A percentile compares a stretch with the other conserved stretches of the same genome.
phyloP scores from a whole-genome alignment of 2,113 vertebrate species.

The Motacilla tschutschensis region DNA sequence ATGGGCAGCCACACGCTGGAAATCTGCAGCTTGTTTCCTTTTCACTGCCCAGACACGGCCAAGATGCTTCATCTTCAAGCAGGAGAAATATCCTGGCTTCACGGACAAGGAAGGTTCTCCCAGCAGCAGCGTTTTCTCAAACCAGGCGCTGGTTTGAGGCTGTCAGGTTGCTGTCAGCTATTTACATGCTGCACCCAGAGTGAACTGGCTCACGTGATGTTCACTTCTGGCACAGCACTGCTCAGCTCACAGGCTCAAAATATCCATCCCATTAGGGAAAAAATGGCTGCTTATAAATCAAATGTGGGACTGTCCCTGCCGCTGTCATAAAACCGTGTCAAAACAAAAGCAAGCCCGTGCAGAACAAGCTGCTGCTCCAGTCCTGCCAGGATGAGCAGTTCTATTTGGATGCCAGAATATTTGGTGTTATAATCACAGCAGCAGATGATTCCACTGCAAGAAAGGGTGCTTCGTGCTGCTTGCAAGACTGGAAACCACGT shows the following conservation, averaged over 20 bases:
- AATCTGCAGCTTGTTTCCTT: background rate
- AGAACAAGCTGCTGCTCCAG: background rate
- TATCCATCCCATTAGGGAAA: background rate
- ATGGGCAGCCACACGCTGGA: background rate
- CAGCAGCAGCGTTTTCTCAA: background rate
- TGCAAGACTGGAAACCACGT: background rate
- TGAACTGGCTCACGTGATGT: background rate
- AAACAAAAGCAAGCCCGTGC: background rate
- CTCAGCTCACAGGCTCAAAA: slow-evolving; percentile 22
- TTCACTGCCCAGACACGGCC: background rate
- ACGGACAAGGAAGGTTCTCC: rapidly evolving
- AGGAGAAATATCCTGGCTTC: background rate
- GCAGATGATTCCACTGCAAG: background rate
- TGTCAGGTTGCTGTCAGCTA: background rate
- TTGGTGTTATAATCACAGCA: background rate
- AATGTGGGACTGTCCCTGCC: background rate
- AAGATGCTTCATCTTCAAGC: background rate
- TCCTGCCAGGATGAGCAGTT: background rate
- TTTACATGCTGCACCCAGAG: background rate
- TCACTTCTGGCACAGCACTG: background rate
- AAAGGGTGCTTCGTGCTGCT: background rate
- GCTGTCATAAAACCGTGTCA: background rate
- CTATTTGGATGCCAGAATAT: background rate
- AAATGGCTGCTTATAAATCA: slow-evolving; percentile 20
- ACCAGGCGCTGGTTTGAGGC: background rate